phyloP scores from a whole-genome alignment of 2,113 vertebrate genomes.

The Anhinga anhinga region DNA sequence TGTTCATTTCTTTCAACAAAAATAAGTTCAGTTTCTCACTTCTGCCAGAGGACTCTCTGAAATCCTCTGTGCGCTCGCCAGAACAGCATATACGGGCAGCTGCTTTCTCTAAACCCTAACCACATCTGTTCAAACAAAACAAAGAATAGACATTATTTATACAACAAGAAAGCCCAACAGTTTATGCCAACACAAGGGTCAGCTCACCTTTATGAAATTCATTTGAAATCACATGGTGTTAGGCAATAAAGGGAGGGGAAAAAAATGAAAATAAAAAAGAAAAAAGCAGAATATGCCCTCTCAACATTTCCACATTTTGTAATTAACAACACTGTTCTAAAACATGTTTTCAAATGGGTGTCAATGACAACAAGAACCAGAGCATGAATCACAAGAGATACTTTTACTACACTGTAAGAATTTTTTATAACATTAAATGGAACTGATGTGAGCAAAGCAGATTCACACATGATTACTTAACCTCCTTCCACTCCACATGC shows the following conservation, averaged over 20 bases:
- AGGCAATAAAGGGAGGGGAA: not conserved
- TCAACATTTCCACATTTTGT: not conserved
- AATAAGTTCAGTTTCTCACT: not conserved
- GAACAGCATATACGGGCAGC: not conserved
- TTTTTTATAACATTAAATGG: not conserved
- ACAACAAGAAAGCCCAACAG: not conserved
- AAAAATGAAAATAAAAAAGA: not conserved
- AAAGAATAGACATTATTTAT: not conserved
- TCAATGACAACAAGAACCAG: not conserved
- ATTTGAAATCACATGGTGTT: not conserved
- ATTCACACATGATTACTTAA: not conserved
- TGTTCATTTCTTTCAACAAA: not conserved
- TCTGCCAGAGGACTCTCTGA: not conserved
- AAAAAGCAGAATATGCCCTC: not conserved
- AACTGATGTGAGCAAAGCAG: not conserved
- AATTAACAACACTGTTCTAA: not conserved
- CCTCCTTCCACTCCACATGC: not conserved
- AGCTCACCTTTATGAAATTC: not conserved
- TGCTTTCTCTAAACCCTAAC: not conserved
- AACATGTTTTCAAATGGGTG: not conserved
- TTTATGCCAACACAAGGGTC: not conserved
- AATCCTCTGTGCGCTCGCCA: accelerated
- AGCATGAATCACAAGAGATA: not conserved
- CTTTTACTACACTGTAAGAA: not conserved
- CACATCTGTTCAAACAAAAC: not conserved